Base-by-base conservation (phyloP, 2,113 vertebrate species). In the Rafetus swinhoei region DNA sequence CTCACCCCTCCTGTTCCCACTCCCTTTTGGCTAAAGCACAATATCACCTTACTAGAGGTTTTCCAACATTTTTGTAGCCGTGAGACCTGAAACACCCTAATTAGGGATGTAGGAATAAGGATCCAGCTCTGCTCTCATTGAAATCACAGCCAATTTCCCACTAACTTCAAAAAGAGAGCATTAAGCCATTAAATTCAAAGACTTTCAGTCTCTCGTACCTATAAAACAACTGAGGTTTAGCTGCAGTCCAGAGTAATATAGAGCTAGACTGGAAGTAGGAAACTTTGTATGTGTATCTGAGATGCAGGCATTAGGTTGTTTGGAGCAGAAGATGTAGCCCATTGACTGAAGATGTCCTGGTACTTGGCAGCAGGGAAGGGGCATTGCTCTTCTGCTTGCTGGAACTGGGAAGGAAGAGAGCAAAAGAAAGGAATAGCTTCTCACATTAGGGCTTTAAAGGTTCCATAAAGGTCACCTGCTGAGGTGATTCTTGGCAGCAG, bases 1-100 rank as follows among this genome's bases (percentile, higher is more conserved):
- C 35, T 74, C 1, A 0, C 0, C 4, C 9, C 13, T 82, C 89
- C 55, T 4, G 59, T 7, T 0, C 21, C 29, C 3, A 2, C 6
- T 29, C 76, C 8, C 35, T 50, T 7, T 77, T 35, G 83, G 29
- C 14, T 9, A 83, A 27, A 79, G 11, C 35, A 50, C 39, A 7
- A 50, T 50, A 2, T 27, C 89, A 65, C 80, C 53, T 39, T 80
- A 9, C 9, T 88, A 1, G 1, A 85, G 79, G 60, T n/a, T 90
- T 76, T 88, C 25, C 50, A 92, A 35, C 52, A 72, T 24, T 85
- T 81, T 62, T 69, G 3, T 77, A 45, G 59, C 6, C 4, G 22
- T 21, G 14, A 81, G 87, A 29, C 79, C 59, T 55, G 45, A 90
- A 35, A 89, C 92, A 82, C 82, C 45, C 0, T 2, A 3, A 3